Evolutionary conservation across 2,797 vertebrate genomes (phyloP), one percentile per base, ranked within the genome.

Genomic region (Mycteria americana): DNA sequence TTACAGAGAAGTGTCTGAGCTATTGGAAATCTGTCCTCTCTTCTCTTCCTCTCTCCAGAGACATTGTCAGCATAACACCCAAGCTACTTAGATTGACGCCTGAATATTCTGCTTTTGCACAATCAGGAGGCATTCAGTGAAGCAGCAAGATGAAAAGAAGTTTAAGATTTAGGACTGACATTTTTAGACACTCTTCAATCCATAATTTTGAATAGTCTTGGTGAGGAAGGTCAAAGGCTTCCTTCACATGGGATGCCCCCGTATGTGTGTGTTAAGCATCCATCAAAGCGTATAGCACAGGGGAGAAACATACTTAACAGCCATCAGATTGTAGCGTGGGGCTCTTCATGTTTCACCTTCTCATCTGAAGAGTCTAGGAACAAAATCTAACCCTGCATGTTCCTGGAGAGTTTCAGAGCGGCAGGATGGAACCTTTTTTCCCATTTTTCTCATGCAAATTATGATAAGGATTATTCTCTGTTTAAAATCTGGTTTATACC

Each of bases 1-100:
- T 95, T 94, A n/a, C 69, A 80, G 90, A 78, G 85, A 60, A 41
- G 83, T 6, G 2, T 81, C 89, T 51, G 85, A 96, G 89, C 88
- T 89, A 76, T 90, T 94, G 93, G 96, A 94, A 97, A 96, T 96
- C 96, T 94, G 95, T 95, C 95, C 88, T 90, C 82, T 88, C 95
- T 94, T 94, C 87, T 83, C 91, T 88, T 91, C 77, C 74, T 70
- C 46, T 80, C 89, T 93, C 65, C 76, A 27, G 91, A 95, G 93
- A 84, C 76, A 45, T 46, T 86, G 93, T 96, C 95, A 93, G 94
- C 21, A 3, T 94, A 92, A 93, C 92, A 92, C 88, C 95, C 96
- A 56, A 54, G 81, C 91, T 80, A 11, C 91, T 84, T 53, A 37
- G 60, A 81, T 83, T 86, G 91, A 89, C 2, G 16, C 51, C 88